Base-by-base conservation (phyloP, 2,797 vertebrate species). In the Stomatorhinus walkeri region DNA sequence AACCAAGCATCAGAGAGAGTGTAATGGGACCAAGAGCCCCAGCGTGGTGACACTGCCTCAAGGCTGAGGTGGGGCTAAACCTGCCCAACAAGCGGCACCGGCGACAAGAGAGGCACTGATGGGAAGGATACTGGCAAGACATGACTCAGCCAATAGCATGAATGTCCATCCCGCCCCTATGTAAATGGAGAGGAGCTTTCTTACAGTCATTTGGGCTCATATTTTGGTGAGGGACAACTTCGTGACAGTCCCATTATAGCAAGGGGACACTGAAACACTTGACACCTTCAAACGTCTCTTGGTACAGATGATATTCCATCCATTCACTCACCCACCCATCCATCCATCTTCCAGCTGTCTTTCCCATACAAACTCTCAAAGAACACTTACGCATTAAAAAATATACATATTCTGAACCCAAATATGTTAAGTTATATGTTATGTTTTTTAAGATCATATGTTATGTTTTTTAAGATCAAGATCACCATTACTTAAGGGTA, bases 211-310 rank as follows among this genome's bases (percentile, higher is more conserved):
- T 68, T 32, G 24, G 24, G 61, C 61, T 10, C 61, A 68, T 68
- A 14, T 68, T 32, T 68, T 3, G 24, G 22, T 28, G 89, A 90
- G 40, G 88, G 89, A 90, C 87, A 90, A 89, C 89, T 51, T 79
- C 83, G 56, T 61, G 51, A 72, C 32, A 79, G 85, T 89, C 89
- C 91, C 81, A 76, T 90, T 92, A 89, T 51, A 32, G 76, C 88
- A 40, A 90, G 72, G 61, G 87, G 85, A 84, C 88, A 68, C 89
- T 88, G 88, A 79, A 88, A 59, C 40, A 81, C 52, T 52, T 24
- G 9, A 51, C 83, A 85, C 36, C 36, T 43, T 43, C 22, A 48
- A 52, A 24, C 22, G 46, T 85, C 43, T 24, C 24, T 36, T 72
- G 64, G 64, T 32, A 72, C 64, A 72, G 64, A 72, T 43, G 79